phyloP scores from a whole-genome alignment of 2,113 vertebrate genomes.

The Macheiramphus alcinus region DNA sequence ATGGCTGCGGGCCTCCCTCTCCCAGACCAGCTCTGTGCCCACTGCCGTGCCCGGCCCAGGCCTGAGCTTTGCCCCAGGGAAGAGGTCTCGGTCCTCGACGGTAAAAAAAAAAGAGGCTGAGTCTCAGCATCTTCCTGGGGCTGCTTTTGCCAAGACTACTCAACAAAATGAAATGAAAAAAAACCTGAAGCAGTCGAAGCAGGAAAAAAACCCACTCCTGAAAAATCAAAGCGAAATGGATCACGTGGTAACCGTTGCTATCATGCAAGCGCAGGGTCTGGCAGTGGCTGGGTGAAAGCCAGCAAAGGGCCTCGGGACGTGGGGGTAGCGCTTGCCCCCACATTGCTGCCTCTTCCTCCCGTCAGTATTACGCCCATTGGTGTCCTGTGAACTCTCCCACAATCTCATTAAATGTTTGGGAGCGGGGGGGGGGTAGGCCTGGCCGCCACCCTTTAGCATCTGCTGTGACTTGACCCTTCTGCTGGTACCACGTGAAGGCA shows the following conservation, averaged over 20 bases:
- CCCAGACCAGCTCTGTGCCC: background rate
- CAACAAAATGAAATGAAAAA: background rate
- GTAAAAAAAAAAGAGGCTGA: background rate
- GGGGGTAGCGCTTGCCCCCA: background rate
- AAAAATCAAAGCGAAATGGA: background rate
- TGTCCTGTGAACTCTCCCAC: background rate
- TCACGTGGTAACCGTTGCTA: background rate
- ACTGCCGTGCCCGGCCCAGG: background rate
- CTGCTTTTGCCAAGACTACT: background rate
- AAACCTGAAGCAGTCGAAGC: background rate
- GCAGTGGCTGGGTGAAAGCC: background rate
- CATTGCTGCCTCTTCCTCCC: background rate
- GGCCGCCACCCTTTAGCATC: fast-evolving
- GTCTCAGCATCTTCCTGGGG: background rate
- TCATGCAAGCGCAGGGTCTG: fast-evolving
- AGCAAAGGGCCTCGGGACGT: background rate
- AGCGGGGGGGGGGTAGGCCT: background rate
- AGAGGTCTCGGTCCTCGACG: fast-evolving
- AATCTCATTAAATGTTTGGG: background rate
- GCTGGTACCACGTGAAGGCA: background rate
- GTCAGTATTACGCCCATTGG: background rate
- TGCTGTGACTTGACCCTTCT: background rate
- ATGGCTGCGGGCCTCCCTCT: background rate
- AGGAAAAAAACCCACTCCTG: background rate
- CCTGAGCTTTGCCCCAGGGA: background rate